A percentile compares a stretch with the other conserved stretches of the same genome.
These are phyloP conservation scores for Porphyrio hochstetteri DNA, from an alignment of 2,113 vertebrate genomes.

Conservation along the genomic window DNA sequence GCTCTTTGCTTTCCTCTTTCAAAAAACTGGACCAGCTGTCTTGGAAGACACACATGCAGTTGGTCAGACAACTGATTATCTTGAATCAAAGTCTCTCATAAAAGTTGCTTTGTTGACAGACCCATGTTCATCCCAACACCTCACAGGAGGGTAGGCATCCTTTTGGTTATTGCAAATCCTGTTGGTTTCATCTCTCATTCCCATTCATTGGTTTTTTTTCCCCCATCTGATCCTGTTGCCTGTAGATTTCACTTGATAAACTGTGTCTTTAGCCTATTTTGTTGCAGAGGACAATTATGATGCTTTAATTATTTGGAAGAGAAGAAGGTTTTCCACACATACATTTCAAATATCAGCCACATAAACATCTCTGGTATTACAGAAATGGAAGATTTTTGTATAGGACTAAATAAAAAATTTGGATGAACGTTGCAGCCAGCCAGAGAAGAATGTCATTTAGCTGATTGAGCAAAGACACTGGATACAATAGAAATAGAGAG, in stretches of 20 bases:
- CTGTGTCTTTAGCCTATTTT: not conserved
- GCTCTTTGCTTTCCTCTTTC: not conserved
- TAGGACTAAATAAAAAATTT: not conserved
- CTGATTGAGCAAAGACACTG: slow-evolving; percentile 36
- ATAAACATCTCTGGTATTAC: not conserved
- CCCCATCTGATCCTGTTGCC: not conserved
- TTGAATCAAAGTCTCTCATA: not conserved
- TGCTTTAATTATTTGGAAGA: not conserved
- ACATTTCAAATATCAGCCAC: slow-evolving; percentile 7
- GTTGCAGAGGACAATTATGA: not conserved
- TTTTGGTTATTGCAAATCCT: not conserved
- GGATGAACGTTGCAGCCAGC: not conserved
- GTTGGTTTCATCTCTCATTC: not conserved
- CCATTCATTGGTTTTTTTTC: not conserved
- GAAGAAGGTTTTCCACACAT: not conserved
- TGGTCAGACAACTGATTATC: not conserved
- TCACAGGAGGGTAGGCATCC: not conserved
- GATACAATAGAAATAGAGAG: slow-evolving; percentile 59
- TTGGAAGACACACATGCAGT: not conserved
- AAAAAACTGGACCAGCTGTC: not conserved
- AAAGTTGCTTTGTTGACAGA: not conserved
- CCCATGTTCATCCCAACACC: not conserved
- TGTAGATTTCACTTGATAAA: not conserved
- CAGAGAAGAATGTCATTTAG: slow-evolving; percentile 33
- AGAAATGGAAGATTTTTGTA: slow-evolving; percentile 18